These are phyloP conservation scores for Ispidina picta DNA, from an alignment of 2,797 vertebrate genomes.

Conservation along the genomic window DNA sequence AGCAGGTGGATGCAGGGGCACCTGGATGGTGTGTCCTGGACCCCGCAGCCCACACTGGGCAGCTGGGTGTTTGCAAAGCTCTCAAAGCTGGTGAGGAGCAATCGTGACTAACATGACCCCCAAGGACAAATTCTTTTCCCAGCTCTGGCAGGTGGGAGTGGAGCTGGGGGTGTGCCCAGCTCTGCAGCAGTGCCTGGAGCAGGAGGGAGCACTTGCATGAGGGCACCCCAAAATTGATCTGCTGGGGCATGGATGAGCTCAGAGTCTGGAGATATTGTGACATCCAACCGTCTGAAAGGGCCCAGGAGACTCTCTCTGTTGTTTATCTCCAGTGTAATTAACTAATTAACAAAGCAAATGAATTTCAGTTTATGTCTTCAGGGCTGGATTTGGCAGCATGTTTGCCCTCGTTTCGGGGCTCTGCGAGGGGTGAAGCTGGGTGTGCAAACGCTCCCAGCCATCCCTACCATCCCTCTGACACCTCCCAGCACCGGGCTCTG, in stretches of 20 bases:
- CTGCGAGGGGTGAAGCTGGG: not conserved
- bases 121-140: conserved; percentile 2
- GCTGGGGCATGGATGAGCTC: not conserved
- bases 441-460: not conserved
- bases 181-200: not conserved
- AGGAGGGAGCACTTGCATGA: not conserved
- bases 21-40: accelerated
- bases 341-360: conserved; percentile 64
- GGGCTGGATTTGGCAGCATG: not conserved
- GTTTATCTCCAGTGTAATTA: conserved; percentile 49
- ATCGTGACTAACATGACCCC: not conserved
- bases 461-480: not conserved
- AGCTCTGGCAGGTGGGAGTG: not conserved
- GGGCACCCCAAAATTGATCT: not conserved
- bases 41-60: accelerated
- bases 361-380: conserved; percentile 48
- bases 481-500: not conserved
- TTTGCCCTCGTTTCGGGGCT: not conserved
- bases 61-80: not conserved
- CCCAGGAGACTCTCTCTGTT: not conserved
- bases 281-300: not conserved
- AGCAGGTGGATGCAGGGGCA: conserved; percentile 34
- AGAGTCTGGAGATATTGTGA: not conserved
- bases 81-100: not conserved
- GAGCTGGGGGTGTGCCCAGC: not conserved